Conservation (phyloP, 1,140 invertebrate species). For the Drosophila sechellia region DNA sequence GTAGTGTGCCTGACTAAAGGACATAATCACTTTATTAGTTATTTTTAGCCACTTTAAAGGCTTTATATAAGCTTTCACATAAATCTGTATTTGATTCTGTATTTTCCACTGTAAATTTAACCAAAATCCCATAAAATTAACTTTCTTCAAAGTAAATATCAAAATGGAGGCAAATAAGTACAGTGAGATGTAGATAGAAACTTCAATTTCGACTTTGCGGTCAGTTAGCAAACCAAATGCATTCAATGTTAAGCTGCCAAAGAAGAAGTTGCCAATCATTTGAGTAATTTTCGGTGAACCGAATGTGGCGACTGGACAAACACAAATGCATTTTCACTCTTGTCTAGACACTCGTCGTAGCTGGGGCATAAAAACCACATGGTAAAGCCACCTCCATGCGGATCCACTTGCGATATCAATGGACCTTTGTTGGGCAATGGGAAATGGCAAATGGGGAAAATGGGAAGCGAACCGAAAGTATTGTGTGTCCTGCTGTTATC, state of each 20-base stretch:
- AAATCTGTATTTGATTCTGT: background rate
- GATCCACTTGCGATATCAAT: slow-evolving; percentile 37
- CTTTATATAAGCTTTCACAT: too few species aligned
- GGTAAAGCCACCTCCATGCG: background rate
- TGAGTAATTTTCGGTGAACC: slow-evolving; percentile 10
- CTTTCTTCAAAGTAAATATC: too few species aligned
- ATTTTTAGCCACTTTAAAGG: too few species aligned
- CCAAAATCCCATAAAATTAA: background rate
- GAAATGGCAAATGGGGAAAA: slow-evolving; percentile 11
- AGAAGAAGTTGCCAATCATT: slow-evolving; percentile 5
- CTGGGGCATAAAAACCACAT: slow-evolving; percentile 20
- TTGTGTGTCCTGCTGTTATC: slow-evolving; percentile 11
- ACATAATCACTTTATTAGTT: too few species aligned
- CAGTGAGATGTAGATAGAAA: background rate
- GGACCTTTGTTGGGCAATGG: slow-evolving; percentile 15
- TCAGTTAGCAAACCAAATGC: slow-evolving; percentile 10
- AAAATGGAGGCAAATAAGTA: background rate
- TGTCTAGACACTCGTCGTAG: slow-evolving; percentile 38
- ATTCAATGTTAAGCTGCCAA: background rate
- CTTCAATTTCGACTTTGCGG: background rate
- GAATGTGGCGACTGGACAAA: slow-evolving; percentile 9
- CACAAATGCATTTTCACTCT: slow-evolving; percentile 44
- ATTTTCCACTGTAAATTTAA: background rate
- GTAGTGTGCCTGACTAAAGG: too few species aligned
- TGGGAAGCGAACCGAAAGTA: slow-evolving; percentile 20